Evolutionary conservation across 2,888 invertebrate genomes (phyloP).

Genomic region (Mayetiola destructor): DNA sequence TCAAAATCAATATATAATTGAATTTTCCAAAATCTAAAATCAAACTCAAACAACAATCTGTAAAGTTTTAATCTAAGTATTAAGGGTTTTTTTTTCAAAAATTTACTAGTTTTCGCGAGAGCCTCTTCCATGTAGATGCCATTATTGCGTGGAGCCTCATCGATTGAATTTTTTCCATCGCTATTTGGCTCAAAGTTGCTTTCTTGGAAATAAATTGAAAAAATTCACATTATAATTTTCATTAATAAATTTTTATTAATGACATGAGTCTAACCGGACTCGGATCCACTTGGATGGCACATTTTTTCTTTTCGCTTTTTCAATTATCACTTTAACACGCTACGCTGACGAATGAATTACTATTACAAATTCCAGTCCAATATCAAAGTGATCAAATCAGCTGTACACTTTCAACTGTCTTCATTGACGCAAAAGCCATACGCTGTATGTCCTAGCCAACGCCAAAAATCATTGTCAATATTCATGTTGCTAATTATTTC

Average conservation of each 20-base stretch:
- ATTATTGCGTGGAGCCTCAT: not conserved
- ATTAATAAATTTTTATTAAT: not conserved
- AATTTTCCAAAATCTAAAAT: constrained; percentile 40
- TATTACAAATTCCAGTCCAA: no score
- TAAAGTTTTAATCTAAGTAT: no score
- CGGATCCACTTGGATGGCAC: not conserved
- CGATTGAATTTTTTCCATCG: not conserved
- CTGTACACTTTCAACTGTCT: no score
- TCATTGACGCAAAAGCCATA: no score
- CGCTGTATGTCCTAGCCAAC: no score
- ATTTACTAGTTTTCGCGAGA: not conserved
- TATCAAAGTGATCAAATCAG: no score
- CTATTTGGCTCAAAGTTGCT: not conserved
- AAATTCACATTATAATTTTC: not conserved
- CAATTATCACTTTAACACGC: not conserved
- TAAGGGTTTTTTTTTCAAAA: not conserved
- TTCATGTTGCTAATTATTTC: no score
- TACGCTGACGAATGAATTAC: no score
- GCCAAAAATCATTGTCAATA: no score
- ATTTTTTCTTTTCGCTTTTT: not conserved
- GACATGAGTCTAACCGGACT: not conserved
- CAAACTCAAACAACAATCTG: no score
- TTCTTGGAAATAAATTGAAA: not conserved
- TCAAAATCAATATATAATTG: constrained; percentile 35
- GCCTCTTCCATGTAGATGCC: not conserved